phyloP scores from a whole-genome alignment of 2,888 invertebrate genomes.

The Pemphredon lugubris region DNA sequence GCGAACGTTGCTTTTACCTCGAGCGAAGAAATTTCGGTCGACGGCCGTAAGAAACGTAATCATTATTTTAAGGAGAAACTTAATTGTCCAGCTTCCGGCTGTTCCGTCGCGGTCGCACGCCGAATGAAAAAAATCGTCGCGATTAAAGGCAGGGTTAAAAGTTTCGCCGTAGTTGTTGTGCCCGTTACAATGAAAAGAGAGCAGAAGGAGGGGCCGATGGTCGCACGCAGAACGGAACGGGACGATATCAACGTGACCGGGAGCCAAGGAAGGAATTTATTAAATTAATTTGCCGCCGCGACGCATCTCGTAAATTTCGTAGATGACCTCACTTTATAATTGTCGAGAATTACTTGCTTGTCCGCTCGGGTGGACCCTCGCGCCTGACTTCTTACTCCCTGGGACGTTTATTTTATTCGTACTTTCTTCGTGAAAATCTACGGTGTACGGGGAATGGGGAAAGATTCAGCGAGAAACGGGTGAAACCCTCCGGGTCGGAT shows the following conservation, averaged over 20 bases:
- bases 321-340: conserved; percentile 81
- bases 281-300: conserved; percentile 80
- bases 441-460: conserved; percentile 25
- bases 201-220: conserved; percentile 41
- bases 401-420: conserved; percentile 40
- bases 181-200: conserved; percentile 10
- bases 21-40: conserved; percentile 15
- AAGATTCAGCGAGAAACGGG: conserved; percentile 26
- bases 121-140: conserved; percentile 21
- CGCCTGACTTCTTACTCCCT: conserved; percentile 45
- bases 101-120: conserved; percentile 6
- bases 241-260: conserved; percentile 59
- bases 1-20: background rate
- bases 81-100: conserved; percentile 33
- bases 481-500: background rate
- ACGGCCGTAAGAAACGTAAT: conserved; percentile 1
- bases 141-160: conserved; percentile 35
- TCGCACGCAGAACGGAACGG: conserved; percentile 34
- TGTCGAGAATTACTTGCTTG: conserved; percentile 75
- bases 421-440: conserved; percentile 54
- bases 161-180: conserved; percentile 10
- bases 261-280: conserved; percentile 78
- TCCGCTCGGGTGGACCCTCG: conserved; percentile 43
- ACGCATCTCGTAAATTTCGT: conserved; percentile 80
- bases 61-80: conserved; percentile 40